Evolutionary conservation across 2,113 vertebrate genomes (phyloP), one percentile per base, ranked within the genome.

Genomic region (Fulmarus glacialis): DNA sequence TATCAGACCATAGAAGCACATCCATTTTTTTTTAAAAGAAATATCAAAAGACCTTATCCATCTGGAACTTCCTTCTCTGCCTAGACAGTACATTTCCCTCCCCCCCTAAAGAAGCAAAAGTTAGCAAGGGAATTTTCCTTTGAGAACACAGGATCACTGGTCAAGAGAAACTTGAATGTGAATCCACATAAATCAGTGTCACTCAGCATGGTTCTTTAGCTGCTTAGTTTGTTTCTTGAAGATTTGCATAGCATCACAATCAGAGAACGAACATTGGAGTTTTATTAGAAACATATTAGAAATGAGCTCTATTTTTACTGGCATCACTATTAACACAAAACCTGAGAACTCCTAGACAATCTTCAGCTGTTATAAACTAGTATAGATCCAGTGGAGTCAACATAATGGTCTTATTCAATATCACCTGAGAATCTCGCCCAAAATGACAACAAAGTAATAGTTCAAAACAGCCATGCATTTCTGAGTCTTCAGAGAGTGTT

Each of bases 221-320:
- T 52, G 30, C 40, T 62, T 58, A 5, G 2, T 42, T 67, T 58
- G 8, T 50, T 81, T 64, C 55, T 66, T n/a, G 40, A 71, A 67
- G 42, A 48, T 16, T 79, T 63, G 22, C 16, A 43, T 24, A 88
- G 45, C 15, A 14, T 12, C 15, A 47, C 4, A 8, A 23, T 15
- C 34, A 58, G 11, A 55, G 30, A 68, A 89, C 0, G 2, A 47
- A 16, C 5, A 56, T 0, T 4, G 34, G 17, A 42, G n/a, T 47
- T 77, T 52, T 60, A n/a, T 50, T 43, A 62, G 30, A 59, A 80
- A 16, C 20, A 40, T 10, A 7, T 17, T 43, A 45, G 21, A 71
- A 72, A 24, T 53, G 18, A 87, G n/a, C 9, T 67, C 40, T 32
- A 3, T n/a, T 81, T 91, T 55, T 81, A 58, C 3, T 71, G n/a